Base-by-base conservation (phyloP, 2,797 vertebrate genomes). In the Perodicticus potto region DNA sequence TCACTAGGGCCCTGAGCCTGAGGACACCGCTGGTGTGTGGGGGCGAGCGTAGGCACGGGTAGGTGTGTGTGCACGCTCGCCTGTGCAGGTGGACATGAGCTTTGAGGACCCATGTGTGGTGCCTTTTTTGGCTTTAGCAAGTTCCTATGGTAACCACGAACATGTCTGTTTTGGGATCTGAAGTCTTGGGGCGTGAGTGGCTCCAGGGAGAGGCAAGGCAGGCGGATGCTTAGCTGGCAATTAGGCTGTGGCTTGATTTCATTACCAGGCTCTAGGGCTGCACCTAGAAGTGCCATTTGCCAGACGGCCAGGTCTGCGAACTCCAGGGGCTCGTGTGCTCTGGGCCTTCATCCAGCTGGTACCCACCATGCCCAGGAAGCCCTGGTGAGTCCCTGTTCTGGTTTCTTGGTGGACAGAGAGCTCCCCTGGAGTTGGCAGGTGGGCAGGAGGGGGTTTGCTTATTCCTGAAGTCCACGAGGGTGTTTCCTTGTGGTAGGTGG, bases 111-210 rank as follows among this genome's bases (percentile, higher is more conserved):
- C 97, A 67, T 94, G 94, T 92, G 78, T 83, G 82, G 94, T 90
- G 96, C 95, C 95, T 97, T 95, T 97, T 97, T 97, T 92, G 97
- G 97, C 97, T 98, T 98, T 98, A 97, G 83, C 93, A 86, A 69
- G 98, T 99, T 99, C 98, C 98, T 97, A 98, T 99, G 98, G 98
- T 95, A 98, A 97, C 97, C 96, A 97, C 53, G 77, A 96, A 96
- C 91, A 96, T 92, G 94, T 65, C 97, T 96, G 96, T 97, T 97
- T 97, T 96, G 96, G 97, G 97, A 98, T 98, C 97, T 78, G 40
- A 96, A 97, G 89, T 97, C 25, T 87, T 29, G 67, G 97, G 96
- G 98, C 77, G 43, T 83, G 97, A 96, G 96, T 55, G 97, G 95
- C 93, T 96, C 76, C 55, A 69, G 77, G 77, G 94, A 97, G 82